Evolutionary conservation across 1,140 invertebrate species (phyloP), one percentile per base, ranked within the genome.

Genomic region (Hermetia illucens): DNA sequence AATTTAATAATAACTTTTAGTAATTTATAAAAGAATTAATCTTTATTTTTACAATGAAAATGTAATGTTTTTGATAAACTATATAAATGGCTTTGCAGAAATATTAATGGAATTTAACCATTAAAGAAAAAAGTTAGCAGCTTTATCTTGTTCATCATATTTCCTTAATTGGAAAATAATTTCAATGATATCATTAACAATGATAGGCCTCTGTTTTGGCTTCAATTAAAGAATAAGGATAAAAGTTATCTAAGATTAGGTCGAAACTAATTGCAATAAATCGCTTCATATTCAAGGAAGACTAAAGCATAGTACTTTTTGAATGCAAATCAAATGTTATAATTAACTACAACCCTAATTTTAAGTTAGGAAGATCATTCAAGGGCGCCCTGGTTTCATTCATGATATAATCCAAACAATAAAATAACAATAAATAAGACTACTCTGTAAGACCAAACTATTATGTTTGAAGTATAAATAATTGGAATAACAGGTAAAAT

Each of bases 271-370:
- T 13, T 27, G 24, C 24, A 64, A 61, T 56, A 18, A n/a, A 55
- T 68, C 65, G 57, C 57, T 69, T 68, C 63, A 63, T 70, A 68
- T 63, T 68, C 51, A 56, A 65, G 61, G 61, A 58, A 65, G 61
- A 68, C 62, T 69, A 44, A 59, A 45, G 44, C 46, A 41, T 58
- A 67, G 64, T 70, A 68, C 60, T 66, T 70, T 68, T 68, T 70
- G 56, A 67, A 51, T 70, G 68, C 68, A 73, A 72, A 63, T 68
- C 58, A 71, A 68, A 69, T 71, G 62, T 73, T 72, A 70, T 71
- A 51, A 39, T 63, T 67, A 72, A 72, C 64, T 72, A 70, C 61
- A 63, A 65, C 64, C 63, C 65, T 67, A 65, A 39, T 47, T n/a
- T n/a, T n/a, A n/a, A n/a, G n/a, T n/a, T 44, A 57, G 46, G 60